These are phyloP conservation scores for Hypomecis punctinalis DNA, from an alignment of 2,888 invertebrate species.

Conservation along the genomic window DNA sequence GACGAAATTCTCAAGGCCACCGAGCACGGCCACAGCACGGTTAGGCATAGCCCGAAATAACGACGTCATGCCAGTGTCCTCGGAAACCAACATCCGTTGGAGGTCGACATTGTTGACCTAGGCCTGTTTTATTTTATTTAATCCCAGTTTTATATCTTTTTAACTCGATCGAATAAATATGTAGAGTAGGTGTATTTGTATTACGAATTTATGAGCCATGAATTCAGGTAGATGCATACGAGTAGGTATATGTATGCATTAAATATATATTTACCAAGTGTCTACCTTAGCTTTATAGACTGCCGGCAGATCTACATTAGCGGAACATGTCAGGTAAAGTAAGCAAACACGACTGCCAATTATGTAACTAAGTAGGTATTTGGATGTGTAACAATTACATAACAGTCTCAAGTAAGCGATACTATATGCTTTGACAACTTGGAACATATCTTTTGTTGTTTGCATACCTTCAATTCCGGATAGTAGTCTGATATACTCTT, in stretches of 20 bases:
- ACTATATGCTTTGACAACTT: slow-evolving; percentile 9
- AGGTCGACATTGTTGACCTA: slow-evolving; percentile 23
- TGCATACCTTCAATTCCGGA: neutral
- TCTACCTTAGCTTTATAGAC: neutral
- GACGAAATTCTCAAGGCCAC: slow-evolving; percentile 60
- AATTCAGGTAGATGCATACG: neutral
- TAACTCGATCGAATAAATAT: neutral
- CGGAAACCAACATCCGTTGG: slow-evolving; percentile 26
- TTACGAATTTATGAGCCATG: no score
- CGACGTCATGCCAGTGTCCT: slow-evolving; percentile 8
- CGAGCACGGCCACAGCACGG: slow-evolving; percentile 29
- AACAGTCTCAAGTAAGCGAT: slow-evolving; percentile 6
- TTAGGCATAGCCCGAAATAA: slow-evolving; percentile 14
- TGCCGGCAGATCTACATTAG: slow-evolving; percentile 14
- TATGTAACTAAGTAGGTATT: slow-evolving; percentile 26
- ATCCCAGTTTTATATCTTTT: neutral
- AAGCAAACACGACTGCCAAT: slow-evolving; percentile 24
- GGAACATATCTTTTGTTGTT: slow-evolving; percentile 24
- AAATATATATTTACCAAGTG: neutral
- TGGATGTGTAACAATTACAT: slow-evolving; percentile 33
- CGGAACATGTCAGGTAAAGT: slow-evolving; percentile 10
- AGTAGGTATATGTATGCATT: no score
- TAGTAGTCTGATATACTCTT: no score
- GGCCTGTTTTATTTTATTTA: slow-evolving; percentile 11
- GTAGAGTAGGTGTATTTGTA: neutral